Evolutionary conservation across 2,113 vertebrate species (phyloP), one percentile per base, ranked within the genome.

Genomic region (Lepisosteus oculatus): DNA sequence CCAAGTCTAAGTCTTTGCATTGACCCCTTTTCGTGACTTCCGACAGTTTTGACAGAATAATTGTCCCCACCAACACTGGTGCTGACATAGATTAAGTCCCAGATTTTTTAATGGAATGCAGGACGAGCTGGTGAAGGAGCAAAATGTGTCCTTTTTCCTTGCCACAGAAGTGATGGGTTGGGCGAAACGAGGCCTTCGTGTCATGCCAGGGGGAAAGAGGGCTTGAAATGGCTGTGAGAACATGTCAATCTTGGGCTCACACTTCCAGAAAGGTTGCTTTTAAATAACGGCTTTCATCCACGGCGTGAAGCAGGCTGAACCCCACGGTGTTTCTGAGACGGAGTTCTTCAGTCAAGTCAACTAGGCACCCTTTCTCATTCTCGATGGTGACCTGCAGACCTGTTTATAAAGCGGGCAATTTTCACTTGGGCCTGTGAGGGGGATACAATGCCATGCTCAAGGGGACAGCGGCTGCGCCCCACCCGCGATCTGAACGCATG

Each of bases 1-100:
- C 85, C 80, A 79, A 70, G 29, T 67, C 76, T 73, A 79, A 82
- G 81, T 71, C 83, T 84, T 80, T 72, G 41, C 55, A 72, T 74
- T 74, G 74, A 70, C 78, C 77, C 81, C 77, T 74, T 81, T 78
- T 76, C 74, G 69, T 43, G 66, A 43, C 14, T 51, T 69, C 71
- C 73, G 79, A 82, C 79, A 82, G 76, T 79, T 84, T 78, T 78
- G 66, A 68, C 47, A 55, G 51, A 68, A 15, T 41, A 68, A 54
- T 68, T 54, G n/a, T 55, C 66, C 45, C 45, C 15, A 9, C 47
- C 17, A 54, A 29, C 15, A n/a, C 65, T n/a, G 65, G 13, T 29
- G 45, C 65, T 67, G 65, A 67, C 65, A 67, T 14, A 76, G 81
- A 85, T 83, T 79, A 87, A 81, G 73, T 71, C 62, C 72, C 80